phyloP scores from a whole-genome alignment of 2,113 vertebrate species.

The Cepphus grylle region DNA sequence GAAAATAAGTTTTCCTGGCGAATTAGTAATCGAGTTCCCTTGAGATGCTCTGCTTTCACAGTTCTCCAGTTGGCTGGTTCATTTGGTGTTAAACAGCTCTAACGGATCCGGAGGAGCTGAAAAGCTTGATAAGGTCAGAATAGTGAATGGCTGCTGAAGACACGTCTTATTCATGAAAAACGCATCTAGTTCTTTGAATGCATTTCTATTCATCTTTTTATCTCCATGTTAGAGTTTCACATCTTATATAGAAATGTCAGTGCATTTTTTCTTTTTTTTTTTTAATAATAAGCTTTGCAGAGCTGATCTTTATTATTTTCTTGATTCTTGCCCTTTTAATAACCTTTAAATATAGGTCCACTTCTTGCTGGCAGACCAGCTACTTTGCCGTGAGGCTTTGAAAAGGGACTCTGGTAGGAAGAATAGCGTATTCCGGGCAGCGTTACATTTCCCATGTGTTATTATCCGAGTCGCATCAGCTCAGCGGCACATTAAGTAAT shows the following conservation, averaged over 20 bases:
- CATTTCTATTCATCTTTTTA: not conserved
- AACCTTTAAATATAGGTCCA: conserved; percentile 7
- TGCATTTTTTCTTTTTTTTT: no score
- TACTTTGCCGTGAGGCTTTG: not conserved
- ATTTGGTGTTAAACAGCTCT: not conserved
- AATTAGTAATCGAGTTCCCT: not conserved
- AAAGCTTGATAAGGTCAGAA: conserved; percentile 13
- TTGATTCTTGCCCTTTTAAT: conserved; percentile 21
- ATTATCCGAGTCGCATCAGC: not conserved
- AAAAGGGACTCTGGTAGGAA: not conserved
- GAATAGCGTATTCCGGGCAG: not conserved
- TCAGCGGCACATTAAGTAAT: conserved; percentile 34
- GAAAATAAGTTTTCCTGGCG: not conserved
- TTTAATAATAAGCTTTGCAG: not conserved
- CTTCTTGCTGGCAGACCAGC: not conserved
- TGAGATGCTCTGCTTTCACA: not conserved
- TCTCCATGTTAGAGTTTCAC: not conserved
- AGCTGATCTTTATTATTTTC: not conserved
- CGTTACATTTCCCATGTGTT: not conserved
- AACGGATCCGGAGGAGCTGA: not conserved
- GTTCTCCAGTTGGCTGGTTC: not conserved
- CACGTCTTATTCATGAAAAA: not conserved
- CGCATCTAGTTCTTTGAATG: not conserved
- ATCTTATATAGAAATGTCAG: conserved; percentile 18
- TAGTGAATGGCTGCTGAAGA: not conserved